Conservation (phyloP, 2,113 vertebrate genomes). For the Sisor rabdophorus region DNA sequence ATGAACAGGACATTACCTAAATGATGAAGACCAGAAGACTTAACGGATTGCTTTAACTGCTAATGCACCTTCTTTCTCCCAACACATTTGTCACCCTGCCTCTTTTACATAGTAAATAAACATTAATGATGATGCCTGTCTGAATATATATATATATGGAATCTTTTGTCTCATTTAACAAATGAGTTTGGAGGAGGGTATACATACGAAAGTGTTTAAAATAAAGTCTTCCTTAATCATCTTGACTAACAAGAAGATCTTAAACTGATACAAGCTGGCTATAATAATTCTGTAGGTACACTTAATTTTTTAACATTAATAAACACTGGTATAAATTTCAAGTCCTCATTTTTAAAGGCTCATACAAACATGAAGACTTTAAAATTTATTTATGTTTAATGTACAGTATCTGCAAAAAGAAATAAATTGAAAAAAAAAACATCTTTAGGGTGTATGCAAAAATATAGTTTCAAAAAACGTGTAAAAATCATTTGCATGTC, state of each 20-base stretch:
- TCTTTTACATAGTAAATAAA: slow-evolving; percentile 77
- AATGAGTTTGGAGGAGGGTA: slow-evolving; percentile 58
- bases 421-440: no score
- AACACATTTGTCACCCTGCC: slow-evolving; percentile 80
- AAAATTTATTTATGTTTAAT: background rate
- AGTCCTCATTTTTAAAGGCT: background rate
- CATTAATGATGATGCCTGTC: slow-evolving; percentile 73
- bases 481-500: background rate
- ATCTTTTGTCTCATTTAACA: slow-evolving; percentile 63
- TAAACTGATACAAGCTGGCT: background rate
- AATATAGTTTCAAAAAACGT: background rate
- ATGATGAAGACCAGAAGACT: slow-evolving; percentile 82
- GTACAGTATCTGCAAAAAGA: no score
- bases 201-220: background rate
- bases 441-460: background rate
- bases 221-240: background rate
- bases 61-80: slow-evolving; percentile 78
- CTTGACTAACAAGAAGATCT: background rate
- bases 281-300: background rate
- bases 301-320: background rate
- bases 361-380: background rate
- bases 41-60: slow-evolving; percentile 74
- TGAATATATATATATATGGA: slow-evolving; percentile 73
- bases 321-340: background rate
- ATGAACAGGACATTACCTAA: slow-evolving; percentile 86